phyloP scores from a whole-genome alignment of 2,888 invertebrate species.

The Agrochola lota region DNA sequence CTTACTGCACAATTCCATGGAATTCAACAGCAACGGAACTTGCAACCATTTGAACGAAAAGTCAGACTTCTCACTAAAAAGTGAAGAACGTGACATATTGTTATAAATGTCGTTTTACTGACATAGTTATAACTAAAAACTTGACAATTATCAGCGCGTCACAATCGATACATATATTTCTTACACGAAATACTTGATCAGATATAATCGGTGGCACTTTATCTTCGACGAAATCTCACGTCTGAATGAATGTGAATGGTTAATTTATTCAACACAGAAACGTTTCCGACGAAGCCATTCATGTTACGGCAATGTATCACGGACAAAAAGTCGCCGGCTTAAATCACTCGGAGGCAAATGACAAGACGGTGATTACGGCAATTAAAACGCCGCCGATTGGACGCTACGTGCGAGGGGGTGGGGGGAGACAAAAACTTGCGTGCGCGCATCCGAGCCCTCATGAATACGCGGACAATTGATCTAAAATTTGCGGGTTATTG shows the following conservation, averaged over 20 bases:
- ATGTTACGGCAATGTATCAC: slow-evolving; percentile 59
- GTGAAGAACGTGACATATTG: slow-evolving; percentile 26
- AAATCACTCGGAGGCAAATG: slow-evolving; percentile 79
- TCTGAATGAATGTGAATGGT: slow-evolving; percentile 66
- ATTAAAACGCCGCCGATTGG: slow-evolving; percentile 71
- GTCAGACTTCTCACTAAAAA: slow-evolving; percentile 25
- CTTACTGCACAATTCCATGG: background rate
- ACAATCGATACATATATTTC: slow-evolving; percentile 56
- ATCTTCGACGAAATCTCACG: slow-evolving; percentile 63
- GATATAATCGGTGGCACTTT: slow-evolving; percentile 61
- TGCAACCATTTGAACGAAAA: slow-evolving; percentile 3
- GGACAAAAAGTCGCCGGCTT: slow-evolving; percentile 66
- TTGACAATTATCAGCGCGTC: slow-evolving; percentile 28
- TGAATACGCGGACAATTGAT: slow-evolving; percentile 44
- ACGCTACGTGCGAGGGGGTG: slow-evolving; percentile 23
- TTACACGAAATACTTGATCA: slow-evolving; percentile 57
- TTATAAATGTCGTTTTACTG: slow-evolving; percentile 16
- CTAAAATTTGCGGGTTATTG: slow-evolving; percentile 39
- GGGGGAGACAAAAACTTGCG: slow-evolving; percentile 52
- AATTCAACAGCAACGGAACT: background rate
- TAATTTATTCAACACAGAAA: slow-evolving; percentile 67
- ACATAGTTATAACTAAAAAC: slow-evolving; percentile 13
- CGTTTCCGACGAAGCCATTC: slow-evolving; percentile 69
- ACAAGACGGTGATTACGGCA: slow-evolving; percentile 77
- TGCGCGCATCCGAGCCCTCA: slow-evolving; percentile 32